Base-by-base conservation (phyloP, 1,140 invertebrate species). In the Rhynchophorus ferrugineus region DNA sequence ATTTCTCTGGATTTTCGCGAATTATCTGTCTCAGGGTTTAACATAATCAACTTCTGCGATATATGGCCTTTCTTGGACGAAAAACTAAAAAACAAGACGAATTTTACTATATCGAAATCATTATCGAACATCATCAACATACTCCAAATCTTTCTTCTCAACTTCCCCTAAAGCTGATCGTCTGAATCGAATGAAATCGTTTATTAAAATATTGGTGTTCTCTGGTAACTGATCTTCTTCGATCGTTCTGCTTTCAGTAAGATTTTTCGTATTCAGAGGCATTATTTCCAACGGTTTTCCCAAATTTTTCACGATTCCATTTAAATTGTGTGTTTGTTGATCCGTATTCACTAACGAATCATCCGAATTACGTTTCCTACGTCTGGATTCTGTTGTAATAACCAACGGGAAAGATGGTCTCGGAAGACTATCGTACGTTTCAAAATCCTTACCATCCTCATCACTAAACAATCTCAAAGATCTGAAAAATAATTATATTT, bases 121-220 rank as follows among this genome's bases (percentile, higher is more conserved):
- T n/a, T n/a, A n/a, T n/a, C n/a, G n/a, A n/a, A n/a, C n/a, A n/a
- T n/a, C n/a, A n/a, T n/a, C n/a, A n/a, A n/a, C n/a, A n/a, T n/a
- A n/a, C n/a, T n/a, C n/a, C n/a, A n/a, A n/a, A n/a, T n/a, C n/a
- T n/a, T n/a, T n/a, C n/a, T n/a, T n/a, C n/a, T n/a, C n/a, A n/a
- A 17, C 16, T 17, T 22, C 36, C 22, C 49, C 46, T 24, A 19
- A 21, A 16, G 42, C 17, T 20, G 55, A 46, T 22, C 64, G 39
- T 50, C 47, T 56, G 37, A 66, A 66, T 35, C 64, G 44, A 18
- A 66, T 63, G 41, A 64, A 66, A 60, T 66, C 64, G 54, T 64
- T 63, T n/a, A 66, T 64, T 36, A 43, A 42, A 13, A 58, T 14
- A 14, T 59, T 44, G 2, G 29, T 37, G 21, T 44, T 44, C 21